Percentiles rank a stretch among this genome's conserved stretches.
Conservation (phyloP, 2,113 vertebrate species). For the Mohoua ochrocephala region DNA sequence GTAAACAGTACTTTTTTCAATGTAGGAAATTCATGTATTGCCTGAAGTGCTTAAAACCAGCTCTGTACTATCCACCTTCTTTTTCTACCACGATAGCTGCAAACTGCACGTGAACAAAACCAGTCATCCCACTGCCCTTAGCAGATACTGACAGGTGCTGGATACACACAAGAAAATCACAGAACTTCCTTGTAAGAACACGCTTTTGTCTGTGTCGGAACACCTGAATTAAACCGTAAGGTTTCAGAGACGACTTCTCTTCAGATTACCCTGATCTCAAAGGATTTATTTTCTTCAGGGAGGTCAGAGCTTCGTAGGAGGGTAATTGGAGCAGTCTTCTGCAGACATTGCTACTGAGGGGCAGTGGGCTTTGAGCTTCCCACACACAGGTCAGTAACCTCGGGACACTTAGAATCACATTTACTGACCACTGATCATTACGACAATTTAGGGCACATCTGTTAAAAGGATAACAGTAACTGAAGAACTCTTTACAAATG, state of each 20-base stretch:
- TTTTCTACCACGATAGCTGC: background rate
- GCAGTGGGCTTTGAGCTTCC: rapidly evolving
- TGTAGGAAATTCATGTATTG: background rate
- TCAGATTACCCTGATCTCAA: background rate
- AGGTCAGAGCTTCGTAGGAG: background rate
- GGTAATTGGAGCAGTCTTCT: background rate
- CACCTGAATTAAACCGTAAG: rapidly evolving
- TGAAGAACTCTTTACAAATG: background rate
- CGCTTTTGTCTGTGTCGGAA: background rate
- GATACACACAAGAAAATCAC: background rate
- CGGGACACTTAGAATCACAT: background rate
- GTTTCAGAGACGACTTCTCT: background rate
- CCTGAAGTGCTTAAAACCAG: background rate
- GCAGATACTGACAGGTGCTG: background rate
- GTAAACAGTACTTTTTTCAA: background rate
- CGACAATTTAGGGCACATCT: background rate
- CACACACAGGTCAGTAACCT: background rate
- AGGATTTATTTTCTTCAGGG: background rate
- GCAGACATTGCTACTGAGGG: background rate
- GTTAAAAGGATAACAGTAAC: background rate
- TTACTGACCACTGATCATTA: background rate
- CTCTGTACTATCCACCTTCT: background rate
- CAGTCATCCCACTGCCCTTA: background rate
- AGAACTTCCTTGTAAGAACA: background rate
- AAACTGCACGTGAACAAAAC: background rate